These are phyloP conservation scores for Cirrhinus mrigala DNA, from an alignment of 2,797 vertebrate species.

Conservation along the genomic window DNA sequence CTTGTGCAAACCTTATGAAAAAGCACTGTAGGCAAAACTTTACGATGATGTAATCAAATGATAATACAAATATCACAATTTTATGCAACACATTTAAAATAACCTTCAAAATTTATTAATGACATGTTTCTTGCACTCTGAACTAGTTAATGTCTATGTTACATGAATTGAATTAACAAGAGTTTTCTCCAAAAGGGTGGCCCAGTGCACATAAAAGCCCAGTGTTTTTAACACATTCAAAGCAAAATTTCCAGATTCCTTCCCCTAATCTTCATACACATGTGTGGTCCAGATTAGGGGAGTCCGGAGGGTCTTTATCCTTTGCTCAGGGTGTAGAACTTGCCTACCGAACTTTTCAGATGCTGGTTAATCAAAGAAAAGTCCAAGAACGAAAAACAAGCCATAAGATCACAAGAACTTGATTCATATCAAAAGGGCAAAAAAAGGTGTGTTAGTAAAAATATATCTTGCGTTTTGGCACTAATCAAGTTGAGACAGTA, in stretches of 20 bases:
- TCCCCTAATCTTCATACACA: constrained; percentile 3
- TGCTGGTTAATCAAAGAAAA: constrained; percentile 23
- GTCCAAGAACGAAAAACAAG: neutral
- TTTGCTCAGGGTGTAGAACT: neutral
- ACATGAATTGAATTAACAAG: constrained; percentile 54
- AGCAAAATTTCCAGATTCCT: constrained; percentile 2
- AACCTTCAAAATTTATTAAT: constrained; percentile 66
- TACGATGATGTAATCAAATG: neutral
- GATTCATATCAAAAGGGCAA: constrained; percentile 42
- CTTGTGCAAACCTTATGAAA: neutral
- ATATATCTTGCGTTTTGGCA: constrained; percentile 42
- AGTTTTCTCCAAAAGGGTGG: constrained; percentile 13
- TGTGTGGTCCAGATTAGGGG: constrained; percentile 2
- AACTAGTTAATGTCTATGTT: constrained; percentile 64
- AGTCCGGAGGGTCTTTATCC: constrained; percentile 17
- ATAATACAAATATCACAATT: neutral
- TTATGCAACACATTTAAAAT: constrained; percentile 53
- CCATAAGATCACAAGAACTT: constrained; percentile 6
- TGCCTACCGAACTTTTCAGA: neutral
- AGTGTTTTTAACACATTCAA: constrained; percentile 43
- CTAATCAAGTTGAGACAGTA: constrained; percentile 30
- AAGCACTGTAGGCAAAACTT: neutral
- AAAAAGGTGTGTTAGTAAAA: constrained; percentile 38
- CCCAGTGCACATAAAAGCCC: constrained; percentile 11
- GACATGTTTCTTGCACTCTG: constrained; percentile 57